Evolutionary conservation across 2,888 invertebrate species (phyloP).

Genomic region (Chrysotoxum bicinctum): DNA sequence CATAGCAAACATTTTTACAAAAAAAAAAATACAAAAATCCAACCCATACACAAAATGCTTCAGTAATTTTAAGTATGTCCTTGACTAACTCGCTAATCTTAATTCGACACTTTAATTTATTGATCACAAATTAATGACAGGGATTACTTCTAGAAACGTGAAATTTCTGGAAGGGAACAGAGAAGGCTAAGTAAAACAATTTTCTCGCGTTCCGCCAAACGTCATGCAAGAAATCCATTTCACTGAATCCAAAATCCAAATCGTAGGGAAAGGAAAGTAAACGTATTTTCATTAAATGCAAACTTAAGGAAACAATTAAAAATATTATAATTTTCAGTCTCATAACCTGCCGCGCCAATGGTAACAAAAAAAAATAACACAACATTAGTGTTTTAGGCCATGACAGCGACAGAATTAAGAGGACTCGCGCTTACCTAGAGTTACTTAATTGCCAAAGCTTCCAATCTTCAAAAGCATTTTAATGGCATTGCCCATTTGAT

Average conservation of each 20-base stretch:
- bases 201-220: constrained; percentile 20
- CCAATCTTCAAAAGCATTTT: constrained; percentile 44
- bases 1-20: neutral
- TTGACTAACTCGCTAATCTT: neutral
- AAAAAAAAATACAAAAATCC: neutral
- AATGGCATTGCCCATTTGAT: neutral
- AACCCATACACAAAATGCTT: neutral
- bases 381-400: constrained; percentile 32
- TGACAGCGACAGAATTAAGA: constrained; percentile 28
- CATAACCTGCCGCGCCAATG: constrained; percentile 65
- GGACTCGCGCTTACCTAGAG: constrained; percentile 48
- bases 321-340: neutral
- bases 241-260: neutral
- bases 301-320: constrained; percentile 15
- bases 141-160: constrained; percentile 68
- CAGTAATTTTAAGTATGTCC: neutral
- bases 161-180: constrained; percentile 52
- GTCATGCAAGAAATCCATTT: neutral
- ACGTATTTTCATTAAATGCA: neutral
- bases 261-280: neutral
- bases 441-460: constrained; percentile 62
- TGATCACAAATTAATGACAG: constrained; percentile 57
- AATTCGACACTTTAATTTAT: constrained; percentile 12
- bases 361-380: constrained; percentile 32
- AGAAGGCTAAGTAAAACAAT: constrained; percentile 11